These are phyloP conservation scores for Hypolimnas misippus DNA, from an alignment of 2,888 invertebrate species.

Conservation along the genomic window DNA sequence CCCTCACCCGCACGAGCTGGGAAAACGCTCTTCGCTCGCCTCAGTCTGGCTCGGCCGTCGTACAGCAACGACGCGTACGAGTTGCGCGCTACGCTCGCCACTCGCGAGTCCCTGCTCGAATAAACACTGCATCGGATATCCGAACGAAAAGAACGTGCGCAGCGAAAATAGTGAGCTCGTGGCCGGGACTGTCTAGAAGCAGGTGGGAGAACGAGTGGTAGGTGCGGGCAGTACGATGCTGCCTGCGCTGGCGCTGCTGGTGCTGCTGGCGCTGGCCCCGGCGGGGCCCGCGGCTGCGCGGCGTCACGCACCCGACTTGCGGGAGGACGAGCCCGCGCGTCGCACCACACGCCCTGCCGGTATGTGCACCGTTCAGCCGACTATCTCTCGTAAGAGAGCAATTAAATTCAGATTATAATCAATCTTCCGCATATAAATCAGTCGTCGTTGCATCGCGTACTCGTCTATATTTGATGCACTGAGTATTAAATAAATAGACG, in stretches of 20 bases:
- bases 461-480: slow-evolving; percentile 22
- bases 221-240: slow-evolving; percentile 67
- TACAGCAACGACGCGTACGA: slow-evolving; percentile 71
- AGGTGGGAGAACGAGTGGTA: slow-evolving; percentile 58
- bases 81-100: slow-evolving; percentile 63
- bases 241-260: slow-evolving; percentile 66
- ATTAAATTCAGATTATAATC: slow-evolving; percentile 27
- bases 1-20: slow-evolving; percentile 73
- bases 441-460: slow-evolving; percentile 17
- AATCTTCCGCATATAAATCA: slow-evolving; percentile 23
- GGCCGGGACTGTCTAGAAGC: slow-evolving; percentile 62
- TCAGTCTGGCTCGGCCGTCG: slow-evolving; percentile 81
- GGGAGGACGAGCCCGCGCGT: slow-evolving; percentile 87
- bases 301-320: slow-evolving; percentile 86
- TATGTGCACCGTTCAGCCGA: slow-evolving; percentile 66
- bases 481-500: slow-evolving; percentile 18
- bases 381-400: slow-evolving; percentile 6
- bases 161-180: slow-evolving; percentile 80
- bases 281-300: slow-evolving; percentile 69
- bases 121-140: slow-evolving; percentile 56
- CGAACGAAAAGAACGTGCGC: slow-evolving; percentile 62
- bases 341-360: slow-evolving; percentile 87
- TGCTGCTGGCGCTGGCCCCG: slow-evolving; percentile 70
- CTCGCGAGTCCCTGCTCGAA: slow-evolving; percentile 60
- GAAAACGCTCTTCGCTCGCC: slow-evolving; percentile 75